Evolutionary conservation across 1,140 invertebrate species (phyloP), one percentile per base, ranked within the genome.

Genomic region (Tetragnatha versicolor): DNA sequence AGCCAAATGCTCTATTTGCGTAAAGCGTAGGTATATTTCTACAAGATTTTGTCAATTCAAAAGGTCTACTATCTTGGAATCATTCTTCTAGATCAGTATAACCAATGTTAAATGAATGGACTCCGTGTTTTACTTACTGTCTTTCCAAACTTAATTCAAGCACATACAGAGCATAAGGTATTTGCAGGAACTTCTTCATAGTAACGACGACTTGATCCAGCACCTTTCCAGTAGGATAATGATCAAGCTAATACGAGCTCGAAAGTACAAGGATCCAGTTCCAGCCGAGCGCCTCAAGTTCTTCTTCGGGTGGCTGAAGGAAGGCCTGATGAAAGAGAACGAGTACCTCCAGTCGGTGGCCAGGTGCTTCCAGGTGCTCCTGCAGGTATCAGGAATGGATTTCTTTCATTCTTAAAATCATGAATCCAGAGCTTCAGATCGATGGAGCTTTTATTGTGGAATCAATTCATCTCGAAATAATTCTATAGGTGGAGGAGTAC

Each of bases 271-370:
- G 6, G 22, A 61, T 14, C 31, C 29, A 12, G 3, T 22, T 7
- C 5, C 4, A 2, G 12, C 22, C 3, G 22, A 10, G 4, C 33
- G 55, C 10, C 7, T 53, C 2, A 42, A 53, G 6, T 53, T 53
- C 12, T 77, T 49, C 45, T 9, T 77, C 12, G 42, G 42, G n/a
- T 77, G 60, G 60, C 25, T 77, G 22, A 65, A 66, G 6, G 20
- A 42, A 4, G 49, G 55, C 12, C 25, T 77, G 4, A 20, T 20
- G 0, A 31, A 65, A 17, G 27, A 55, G 20, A 65, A 65, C 22
- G 4, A 14, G 9, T 77, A 77, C 27, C 9, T 77, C 14, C 12
- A 17, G 7, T 77, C 73, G 2, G 73, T 77, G 0, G 25, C 35
- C 6, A 37, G 73, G 14, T 65, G 60, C 31, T 31, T 77, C 10